Evolutionary conservation across 2,113 vertebrate species (phyloP), one percentile per base, ranked within the genome.

Genomic region (Sphyrna mokarran): DNA sequence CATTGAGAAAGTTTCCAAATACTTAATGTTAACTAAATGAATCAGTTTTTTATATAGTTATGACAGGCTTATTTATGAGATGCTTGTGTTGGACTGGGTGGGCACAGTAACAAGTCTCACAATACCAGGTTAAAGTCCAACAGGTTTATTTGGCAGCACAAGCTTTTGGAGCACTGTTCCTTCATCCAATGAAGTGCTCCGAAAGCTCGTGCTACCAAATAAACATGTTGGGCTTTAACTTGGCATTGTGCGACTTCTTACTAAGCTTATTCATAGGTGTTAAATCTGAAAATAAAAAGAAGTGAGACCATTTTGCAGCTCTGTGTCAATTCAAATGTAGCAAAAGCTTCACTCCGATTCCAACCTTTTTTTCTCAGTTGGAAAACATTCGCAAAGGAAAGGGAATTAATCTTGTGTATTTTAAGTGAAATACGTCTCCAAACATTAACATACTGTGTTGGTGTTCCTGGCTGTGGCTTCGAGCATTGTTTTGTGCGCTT

Each of bases 401-500:
- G 43, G 40, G 54, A 72, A 70, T 95, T 54, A 95, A 43, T 72
- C 68, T 72, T 95, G 68, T 72, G 94, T 13, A 95, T 95, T 70
- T 95, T 76, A 95, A 95, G 43, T 95, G 68, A 95, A 69, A 72
- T 95, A 54, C 94, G 72, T 54, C 40, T 72, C 89, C n/a, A 83
- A 40, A 83, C 37, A 93, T 93, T 93, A 93, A 93, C 89, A 93
- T 93, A 66, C 89, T 93, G 6, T 66, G 61, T 93, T 93, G 89
- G 61, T 93, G 89, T 93, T 63, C 89, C 63, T 93, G 89, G 89
- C 61, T 37, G 89, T 93, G 89, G 33, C n/a, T 66, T 68, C 89
- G 66, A 43, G 18, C 80, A 83, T n/a, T 83, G 80, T 83, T 83
- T 83, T 83, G 89, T 91, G 29, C 89, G 66, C 33, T 93, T 93